A percentile compares a stretch with the other conserved stretches of the same genome.
Evolutionary conservation across 2,888 invertebrate genomes (phyloP).

Genomic region (Calliopum simillimum): DNA sequence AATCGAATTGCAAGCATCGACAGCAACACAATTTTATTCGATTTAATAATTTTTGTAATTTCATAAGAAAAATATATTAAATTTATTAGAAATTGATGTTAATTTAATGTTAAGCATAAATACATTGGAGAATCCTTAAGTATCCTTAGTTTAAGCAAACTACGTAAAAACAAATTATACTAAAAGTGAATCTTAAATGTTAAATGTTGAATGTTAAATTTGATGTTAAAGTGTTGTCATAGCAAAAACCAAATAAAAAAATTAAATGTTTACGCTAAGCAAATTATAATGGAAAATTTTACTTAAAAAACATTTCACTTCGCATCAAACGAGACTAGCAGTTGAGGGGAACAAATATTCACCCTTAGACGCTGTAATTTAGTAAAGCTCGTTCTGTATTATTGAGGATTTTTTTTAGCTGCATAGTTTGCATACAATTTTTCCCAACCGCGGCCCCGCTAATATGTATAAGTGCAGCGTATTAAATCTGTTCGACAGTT

Average conservation of each 20-base stretch:
- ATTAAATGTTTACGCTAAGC: background rate
- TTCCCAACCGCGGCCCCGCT: too few species aligned
- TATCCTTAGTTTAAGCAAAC: background rate
- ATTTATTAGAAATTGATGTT: background rate
- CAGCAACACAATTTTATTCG: conserved; percentile 90
- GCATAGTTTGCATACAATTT: too few species aligned
- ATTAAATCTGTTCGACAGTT: background rate
- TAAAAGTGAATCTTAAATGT: conserved; percentile 19
- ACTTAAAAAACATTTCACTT: too few species aligned
- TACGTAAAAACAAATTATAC: background rate
- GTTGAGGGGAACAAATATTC: too few species aligned
- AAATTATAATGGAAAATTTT: too few species aligned
- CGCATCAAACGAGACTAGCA: too few species aligned
- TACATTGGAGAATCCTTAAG: conserved; percentile 8
- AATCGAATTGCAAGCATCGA: conserved; percentile 92
- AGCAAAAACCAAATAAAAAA: background rate
- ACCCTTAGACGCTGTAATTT: too few species aligned
- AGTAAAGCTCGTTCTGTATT: too few species aligned
- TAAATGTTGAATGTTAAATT: conserved; percentile 11
- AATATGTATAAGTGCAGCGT: too few species aligned
- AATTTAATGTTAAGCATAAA: background rate
- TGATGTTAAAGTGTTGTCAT: conserved; percentile 5
- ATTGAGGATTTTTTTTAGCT: too few species aligned
- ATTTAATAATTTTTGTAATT: conserved; percentile 68
- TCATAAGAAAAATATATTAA: conserved; percentile 18